These are phyloP conservation scores for Ditula angustiorana DNA, from an alignment of 2,888 invertebrate genomes.

Conservation along the genomic window DNA sequence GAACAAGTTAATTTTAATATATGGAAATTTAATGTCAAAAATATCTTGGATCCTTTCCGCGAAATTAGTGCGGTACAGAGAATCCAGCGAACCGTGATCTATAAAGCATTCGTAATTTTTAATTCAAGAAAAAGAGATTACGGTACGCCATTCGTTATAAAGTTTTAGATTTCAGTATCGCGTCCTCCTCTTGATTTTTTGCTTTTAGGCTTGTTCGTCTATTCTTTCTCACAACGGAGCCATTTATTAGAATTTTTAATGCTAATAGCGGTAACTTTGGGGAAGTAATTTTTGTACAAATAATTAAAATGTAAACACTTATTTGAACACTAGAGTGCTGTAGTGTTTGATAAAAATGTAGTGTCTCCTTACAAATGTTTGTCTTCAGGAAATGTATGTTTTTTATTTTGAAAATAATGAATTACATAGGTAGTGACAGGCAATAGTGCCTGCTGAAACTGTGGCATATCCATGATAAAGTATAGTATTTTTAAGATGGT, in stretches of 20 bases:
- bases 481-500: neutral
- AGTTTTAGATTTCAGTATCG: too few species aligned
- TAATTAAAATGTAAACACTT: neutral
- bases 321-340: neutral
- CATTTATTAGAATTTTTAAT: conserved; percentile 21
- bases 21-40: neutral
- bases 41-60: neutral
- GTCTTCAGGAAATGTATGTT: neutral
- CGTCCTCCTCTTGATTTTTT: too few species aligned
- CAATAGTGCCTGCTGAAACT: neutral
- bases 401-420: too few species aligned
- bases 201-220: too few species aligned
- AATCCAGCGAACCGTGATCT: too few species aligned
- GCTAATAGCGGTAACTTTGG: conserved; percentile 22
- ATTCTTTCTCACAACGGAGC: neutral
- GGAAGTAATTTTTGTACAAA: neutral
- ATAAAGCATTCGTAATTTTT: too few species aligned
- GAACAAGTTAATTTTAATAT: neutral
- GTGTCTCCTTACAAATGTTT: neutral
- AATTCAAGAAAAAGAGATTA: too few species aligned
- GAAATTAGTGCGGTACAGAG: too few species aligned
- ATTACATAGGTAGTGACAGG: neutral
- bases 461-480: neutral
- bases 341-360: neutral
- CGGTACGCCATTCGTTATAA: too few species aligned